Evolutionary conservation across 2,113 vertebrate species (phyloP).

Genomic region (Enhydra lutris): DNA sequence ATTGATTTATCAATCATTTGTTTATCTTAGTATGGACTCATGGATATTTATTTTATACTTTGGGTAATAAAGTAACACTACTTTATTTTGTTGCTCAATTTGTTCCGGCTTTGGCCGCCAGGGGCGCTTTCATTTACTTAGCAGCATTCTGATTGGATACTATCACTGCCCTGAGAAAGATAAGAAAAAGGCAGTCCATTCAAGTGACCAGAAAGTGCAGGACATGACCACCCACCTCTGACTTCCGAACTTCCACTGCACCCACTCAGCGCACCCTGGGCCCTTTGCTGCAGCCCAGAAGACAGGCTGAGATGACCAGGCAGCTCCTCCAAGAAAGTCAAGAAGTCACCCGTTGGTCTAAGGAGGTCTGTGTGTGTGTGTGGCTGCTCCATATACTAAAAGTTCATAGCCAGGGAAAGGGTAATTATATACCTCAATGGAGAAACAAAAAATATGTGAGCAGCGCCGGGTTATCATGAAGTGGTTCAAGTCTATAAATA

Average conservation of each 20-base stretch:
- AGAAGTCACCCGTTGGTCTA: background rate
- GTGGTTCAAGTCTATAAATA: constrained; percentile 69
- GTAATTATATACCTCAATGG: constrained; percentile 69
- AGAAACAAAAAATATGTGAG: constrained; percentile 66
- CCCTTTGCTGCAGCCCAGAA: background rate
- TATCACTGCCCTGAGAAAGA: background rate
- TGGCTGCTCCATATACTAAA: background rate
- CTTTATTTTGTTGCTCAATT: background rate
- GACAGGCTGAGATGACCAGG: background rate
- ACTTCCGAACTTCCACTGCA: background rate
- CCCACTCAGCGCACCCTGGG: background rate
- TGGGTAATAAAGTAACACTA: background rate
- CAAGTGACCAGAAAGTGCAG: background rate
- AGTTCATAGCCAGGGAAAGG: constrained; percentile 54
- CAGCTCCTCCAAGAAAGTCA: background rate
- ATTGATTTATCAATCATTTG: background rate
- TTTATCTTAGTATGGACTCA: background rate
- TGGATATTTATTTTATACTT: background rate
- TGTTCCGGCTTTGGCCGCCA: background rate
- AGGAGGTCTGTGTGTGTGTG: background rate
- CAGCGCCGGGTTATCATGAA: constrained; percentile 48
- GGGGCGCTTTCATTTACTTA: background rate
- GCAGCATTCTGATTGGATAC: background rate
- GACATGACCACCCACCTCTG: background rate
- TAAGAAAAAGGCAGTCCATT: background rate